These are phyloP conservation scores for Drosophila colorata DNA, from an alignment of 2,888 invertebrate genomes.

Conservation along the genomic window DNA sequence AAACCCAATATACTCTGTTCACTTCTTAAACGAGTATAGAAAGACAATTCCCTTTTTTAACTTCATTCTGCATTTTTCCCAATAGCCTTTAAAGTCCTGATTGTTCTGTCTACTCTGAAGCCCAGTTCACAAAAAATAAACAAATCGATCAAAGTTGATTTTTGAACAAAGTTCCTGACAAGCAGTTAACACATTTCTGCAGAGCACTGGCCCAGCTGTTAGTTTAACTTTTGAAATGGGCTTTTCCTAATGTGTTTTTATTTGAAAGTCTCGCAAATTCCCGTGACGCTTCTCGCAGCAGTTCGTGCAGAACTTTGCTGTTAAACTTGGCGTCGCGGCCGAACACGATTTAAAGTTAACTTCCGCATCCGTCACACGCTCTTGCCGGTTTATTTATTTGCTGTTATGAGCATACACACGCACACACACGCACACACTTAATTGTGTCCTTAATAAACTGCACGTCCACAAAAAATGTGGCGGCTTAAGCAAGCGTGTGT, in stretches of 20 bases:
- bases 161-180: too few species aligned
- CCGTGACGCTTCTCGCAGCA: background rate
- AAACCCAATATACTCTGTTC: too few species aligned
- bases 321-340: constrained; percentile 1
- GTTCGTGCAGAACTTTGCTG: constrained; percentile 19
- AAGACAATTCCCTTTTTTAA: too few species aligned
- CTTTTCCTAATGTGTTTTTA: constrained; percentile 1
- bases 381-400: constrained; percentile 16
- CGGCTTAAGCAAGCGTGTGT: constrained; percentile 74
- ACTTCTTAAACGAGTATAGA: too few species aligned
- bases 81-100: too few species aligned
- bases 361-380: constrained; percentile 12
- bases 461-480: constrained; percentile 64
- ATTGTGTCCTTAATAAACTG: constrained; percentile 65
- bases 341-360: constrained; percentile 28
- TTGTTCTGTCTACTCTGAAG: background rate
- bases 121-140: background rate
- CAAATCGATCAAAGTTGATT: background rate
- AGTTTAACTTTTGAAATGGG: background rate
- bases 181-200: background rate
- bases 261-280: background rate
- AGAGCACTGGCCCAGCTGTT: background rate
- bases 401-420: constrained; percentile 8
- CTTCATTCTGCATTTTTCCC: too few species aligned
- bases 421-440: constrained; percentile 18